phyloP scores from a whole-genome alignment of 2,797 vertebrate genomes.

The Chelidonichthys spinosus region DNA sequence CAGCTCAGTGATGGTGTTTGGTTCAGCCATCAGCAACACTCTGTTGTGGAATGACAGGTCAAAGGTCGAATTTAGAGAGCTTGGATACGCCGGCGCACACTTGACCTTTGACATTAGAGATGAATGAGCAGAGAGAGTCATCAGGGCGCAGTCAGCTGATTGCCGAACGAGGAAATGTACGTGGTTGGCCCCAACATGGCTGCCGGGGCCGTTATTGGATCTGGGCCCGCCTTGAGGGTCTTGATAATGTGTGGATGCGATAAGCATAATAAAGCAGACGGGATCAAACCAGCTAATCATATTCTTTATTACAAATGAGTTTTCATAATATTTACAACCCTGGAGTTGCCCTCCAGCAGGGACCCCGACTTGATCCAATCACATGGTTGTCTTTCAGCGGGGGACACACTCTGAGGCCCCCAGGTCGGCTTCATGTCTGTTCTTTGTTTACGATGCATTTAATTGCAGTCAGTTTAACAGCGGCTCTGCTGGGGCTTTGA shows the following conservation, averaged over 20 bases:
- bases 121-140: constrained; percentile 68
- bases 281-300: constrained; percentile 48
- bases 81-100: background rate
- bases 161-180: constrained; percentile 63
- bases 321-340: constrained; percentile 53
- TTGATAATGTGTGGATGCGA: constrained; percentile 44
- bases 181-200: constrained; percentile 68
- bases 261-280: constrained; percentile 42
- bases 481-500: constrained; percentile 58
- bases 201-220: constrained; percentile 63
- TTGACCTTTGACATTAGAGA: constrained; percentile 60
- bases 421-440: constrained; percentile 30
- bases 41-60: constrained; percentile 56
- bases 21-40: constrained; percentile 60
- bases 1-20: constrained; percentile 65
- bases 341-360: constrained; percentile 10
- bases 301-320: constrained; percentile 49
- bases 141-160: constrained; percentile 65
- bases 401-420: constrained; percentile 36
- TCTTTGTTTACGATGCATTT: constrained; percentile 73
- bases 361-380: constrained; percentile 27
- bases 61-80: constrained; percentile 61
- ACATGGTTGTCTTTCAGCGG: constrained; percentile 25
- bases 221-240: constrained; percentile 33
- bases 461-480: constrained; percentile 70